A percentile compares a stretch with the other conserved stretches of the same genome.
Evolutionary conservation across 35 echinoderm and acorn worm species (phyloP).

Genomic region (Ophioderma brevispina): DNA sequence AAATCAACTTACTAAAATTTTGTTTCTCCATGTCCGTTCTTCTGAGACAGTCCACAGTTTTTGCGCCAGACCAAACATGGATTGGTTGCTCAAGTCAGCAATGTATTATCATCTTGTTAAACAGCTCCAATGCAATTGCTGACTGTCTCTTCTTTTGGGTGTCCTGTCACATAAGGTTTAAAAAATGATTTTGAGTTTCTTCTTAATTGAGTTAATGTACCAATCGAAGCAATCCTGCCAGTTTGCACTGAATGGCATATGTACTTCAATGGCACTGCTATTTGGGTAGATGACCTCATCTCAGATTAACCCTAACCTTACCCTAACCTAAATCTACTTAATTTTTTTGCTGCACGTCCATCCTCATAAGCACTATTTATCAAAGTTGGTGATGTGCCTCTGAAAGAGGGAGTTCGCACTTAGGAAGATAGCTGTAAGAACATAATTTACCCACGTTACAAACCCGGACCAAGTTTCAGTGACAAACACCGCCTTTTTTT

Average conservation of each 20-base stretch:
- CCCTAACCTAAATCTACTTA: too few species aligned
- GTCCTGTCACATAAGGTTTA: not conserved
- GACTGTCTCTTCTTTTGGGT: slow-evolving; percentile 77
- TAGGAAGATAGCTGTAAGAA: too few species aligned
- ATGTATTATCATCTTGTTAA: slow-evolving; percentile 73
- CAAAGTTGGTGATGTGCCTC: too few species aligned
- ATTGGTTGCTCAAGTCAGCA: slow-evolving; percentile 62
- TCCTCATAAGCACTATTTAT: too few species aligned
- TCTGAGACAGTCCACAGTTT: slow-evolving; percentile 98
- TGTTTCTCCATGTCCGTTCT: slow-evolving; percentile 87
- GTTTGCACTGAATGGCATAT: not conserved
- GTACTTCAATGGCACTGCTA: not conserved
- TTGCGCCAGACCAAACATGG: slow-evolving; percentile 64
- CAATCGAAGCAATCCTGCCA: not conserved
- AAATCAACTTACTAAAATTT: slow-evolving; percentile 75
- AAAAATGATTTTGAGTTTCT: not conserved
- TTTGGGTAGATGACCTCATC: not conserved
- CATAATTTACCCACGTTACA: too few species aligned
- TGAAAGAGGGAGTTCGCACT: too few species aligned
- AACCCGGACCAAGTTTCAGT: too few species aligned
- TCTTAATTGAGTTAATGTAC: not conserved
- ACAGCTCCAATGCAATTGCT: slow-evolving; percentile 76
- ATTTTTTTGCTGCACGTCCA: too few species aligned
- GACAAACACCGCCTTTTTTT: too few species aligned
- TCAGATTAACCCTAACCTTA: not conserved